These are phyloP conservation scores for Hirtodrosophila cameraria DNA, from an alignment of 2,888 invertebrate species.

Conservation along the genomic window DNA sequence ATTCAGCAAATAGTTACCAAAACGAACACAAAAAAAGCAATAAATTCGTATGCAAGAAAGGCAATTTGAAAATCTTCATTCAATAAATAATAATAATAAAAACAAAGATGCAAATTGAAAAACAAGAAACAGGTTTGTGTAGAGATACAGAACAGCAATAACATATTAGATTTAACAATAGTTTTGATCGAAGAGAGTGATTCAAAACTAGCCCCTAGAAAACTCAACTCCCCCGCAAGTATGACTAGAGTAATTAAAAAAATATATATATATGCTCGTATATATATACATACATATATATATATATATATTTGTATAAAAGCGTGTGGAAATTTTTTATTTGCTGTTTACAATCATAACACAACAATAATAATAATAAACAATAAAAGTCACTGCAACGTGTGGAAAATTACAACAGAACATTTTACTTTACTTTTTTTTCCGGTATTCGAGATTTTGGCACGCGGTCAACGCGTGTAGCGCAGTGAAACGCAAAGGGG, in stretches of 20 bases:
- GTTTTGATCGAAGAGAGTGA: too few species aligned
- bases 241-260: slow-evolving; percentile 46
- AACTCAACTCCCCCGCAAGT: slow-evolving; percentile 34
- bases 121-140: background rate
- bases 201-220: background rate
- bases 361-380: slow-evolving; percentile 8
- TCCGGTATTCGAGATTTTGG: slow-evolving; percentile 25
- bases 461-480: slow-evolving; percentile 35
- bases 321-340: slow-evolving; percentile 57
- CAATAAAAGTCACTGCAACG: slow-evolving; percentile 33
- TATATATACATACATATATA: too few species aligned
- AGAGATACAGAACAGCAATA: background rate
- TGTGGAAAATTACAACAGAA: slow-evolving; percentile 54
- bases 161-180: slow-evolving; percentile 1
- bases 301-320: too few species aligned
- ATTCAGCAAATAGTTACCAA: too few species aligned
- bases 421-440: background rate
- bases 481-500: background rate
- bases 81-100: slow-evolving; percentile 28
- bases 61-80: slow-evolving; percentile 46
- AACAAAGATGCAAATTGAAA: slow-evolving; percentile 17
- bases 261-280: too few species aligned
- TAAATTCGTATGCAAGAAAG: slow-evolving; percentile 41
- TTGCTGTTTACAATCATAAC: slow-evolving; percentile 35
- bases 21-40: background rate